These are phyloP conservation scores for Toxotes chatareus DNA, from an alignment of 2,113 vertebrate species.

Conservation along the genomic window DNA sequence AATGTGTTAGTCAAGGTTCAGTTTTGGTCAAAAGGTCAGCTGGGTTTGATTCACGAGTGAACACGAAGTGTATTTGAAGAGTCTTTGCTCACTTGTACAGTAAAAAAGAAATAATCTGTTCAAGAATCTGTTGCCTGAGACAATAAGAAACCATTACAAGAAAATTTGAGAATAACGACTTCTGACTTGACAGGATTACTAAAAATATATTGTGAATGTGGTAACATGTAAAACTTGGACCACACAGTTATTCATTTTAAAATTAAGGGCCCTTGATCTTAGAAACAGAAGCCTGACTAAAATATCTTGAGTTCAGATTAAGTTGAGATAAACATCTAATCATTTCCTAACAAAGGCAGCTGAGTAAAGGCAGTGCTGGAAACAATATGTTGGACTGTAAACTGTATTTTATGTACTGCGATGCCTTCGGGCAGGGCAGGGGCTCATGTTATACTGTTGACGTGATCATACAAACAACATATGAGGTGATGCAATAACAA, in stretches of 20 bases:
- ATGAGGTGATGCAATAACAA: slow-evolving; percentile 18
- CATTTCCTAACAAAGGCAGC: not conserved
- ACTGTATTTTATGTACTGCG: not conserved
- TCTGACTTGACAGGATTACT: too few species aligned
- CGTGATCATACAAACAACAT: not conserved
- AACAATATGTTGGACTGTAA: slow-evolving; percentile 26
- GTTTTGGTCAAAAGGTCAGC: too few species aligned
- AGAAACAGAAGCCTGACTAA: not conserved
- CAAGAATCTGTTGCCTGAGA: not conserved
- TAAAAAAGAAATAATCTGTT: too few species aligned
- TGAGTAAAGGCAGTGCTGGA: not conserved
- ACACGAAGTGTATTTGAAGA: too few species aligned
- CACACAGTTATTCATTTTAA: not conserved
- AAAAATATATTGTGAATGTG: too few species aligned
- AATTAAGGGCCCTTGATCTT: not conserved
- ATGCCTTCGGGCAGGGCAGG: slow-evolving; percentile 7
- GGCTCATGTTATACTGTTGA: not conserved
- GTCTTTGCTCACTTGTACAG: too few species aligned
- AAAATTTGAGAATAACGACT: not conserved
- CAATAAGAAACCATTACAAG: not conserved
- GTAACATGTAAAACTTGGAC: not conserved
- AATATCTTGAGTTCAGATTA: not conserved
- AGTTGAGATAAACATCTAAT: not conserved
- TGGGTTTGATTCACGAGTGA: too few species aligned
- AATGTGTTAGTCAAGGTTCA: too few species aligned